Evolutionary conservation across 2,888 invertebrate genomes (phyloP).

Genomic region (Apodemia mormo): DNA sequence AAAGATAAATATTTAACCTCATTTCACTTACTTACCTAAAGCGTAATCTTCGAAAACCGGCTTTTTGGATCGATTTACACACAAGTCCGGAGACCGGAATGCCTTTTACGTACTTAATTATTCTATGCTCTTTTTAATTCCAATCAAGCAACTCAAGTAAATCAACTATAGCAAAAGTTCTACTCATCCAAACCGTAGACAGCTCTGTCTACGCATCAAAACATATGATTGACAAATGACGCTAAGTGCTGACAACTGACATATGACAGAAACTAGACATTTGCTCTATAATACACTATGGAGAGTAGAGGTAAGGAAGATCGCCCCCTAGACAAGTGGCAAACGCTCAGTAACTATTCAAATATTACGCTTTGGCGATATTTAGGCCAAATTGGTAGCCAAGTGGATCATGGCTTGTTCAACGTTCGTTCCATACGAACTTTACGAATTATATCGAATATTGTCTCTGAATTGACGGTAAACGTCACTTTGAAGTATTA

Average conservation of each 20-base stretch:
- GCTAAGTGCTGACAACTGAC: not conserved
- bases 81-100: not conserved
- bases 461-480: too few relatives aligned
- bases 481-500: too few relatives aligned
- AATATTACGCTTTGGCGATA: too few relatives aligned
- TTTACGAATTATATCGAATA: too few relatives aligned
- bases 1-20: not conserved
- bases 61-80: not conserved
- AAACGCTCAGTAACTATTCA: too few relatives aligned
- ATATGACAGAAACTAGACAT: not conserved
- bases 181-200: too few relatives aligned
- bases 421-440: too few relatives aligned
- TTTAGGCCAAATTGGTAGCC: too few relatives aligned
- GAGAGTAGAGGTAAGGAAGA: too few relatives aligned
- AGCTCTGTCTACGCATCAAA: not conserved
- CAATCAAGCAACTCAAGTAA: not conserved
- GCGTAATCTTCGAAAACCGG: not conserved
- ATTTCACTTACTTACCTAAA: not conserved
- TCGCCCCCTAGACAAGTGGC: too few relatives aligned
- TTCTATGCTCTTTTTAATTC: not conserved
- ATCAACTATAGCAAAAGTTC: not conserved
- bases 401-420: too few relatives aligned
- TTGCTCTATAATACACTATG: not conserved
- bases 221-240: conserved; percentile 2
- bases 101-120: not conserved